Percentiles rank a stretch among this genome's conserved stretches.
Conservation (phyloP, 2,888 invertebrate species). For the Troides aeacus region DNA sequence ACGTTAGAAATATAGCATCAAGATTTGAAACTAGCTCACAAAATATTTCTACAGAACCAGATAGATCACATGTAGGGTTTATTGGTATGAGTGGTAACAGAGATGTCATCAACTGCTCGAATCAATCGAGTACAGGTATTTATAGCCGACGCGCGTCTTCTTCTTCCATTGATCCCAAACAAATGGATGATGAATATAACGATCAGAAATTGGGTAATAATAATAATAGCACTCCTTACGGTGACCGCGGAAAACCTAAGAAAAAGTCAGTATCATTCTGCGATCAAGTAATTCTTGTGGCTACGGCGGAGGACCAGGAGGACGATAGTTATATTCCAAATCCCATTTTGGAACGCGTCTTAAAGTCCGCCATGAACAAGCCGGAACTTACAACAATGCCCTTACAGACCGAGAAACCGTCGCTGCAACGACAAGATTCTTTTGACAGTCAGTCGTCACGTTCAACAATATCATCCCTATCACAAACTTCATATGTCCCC, state of each 20-base stretch:
- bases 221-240: slow-evolving; percentile 44
- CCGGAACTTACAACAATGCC: slow-evolving; percentile 81
- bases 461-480: slow-evolving; percentile 73
- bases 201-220: slow-evolving; percentile 62
- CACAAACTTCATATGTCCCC: slow-evolving; percentile 64
- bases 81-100: slow-evolving; percentile 68
- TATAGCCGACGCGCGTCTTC: slow-evolving; percentile 66
- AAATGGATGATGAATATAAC: slow-evolving; percentile 63
- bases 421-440: slow-evolving; percentile 72
- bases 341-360: slow-evolving; percentile 91
- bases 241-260: slow-evolving; percentile 83
- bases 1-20: slow-evolving; percentile 90
- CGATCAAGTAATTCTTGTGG: slow-evolving; percentile 95
- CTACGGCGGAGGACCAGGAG: slow-evolving; percentile 95
- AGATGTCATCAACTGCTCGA: slow-evolving; percentile 71
- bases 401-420: slow-evolving; percentile 71
- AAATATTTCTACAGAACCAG: slow-evolving; percentile 52
- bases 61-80: slow-evolving; percentile 67
- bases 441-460: slow-evolving; percentile 76
- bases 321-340: slow-evolving; percentile 95
- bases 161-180: slow-evolving; percentile 68
- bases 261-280: slow-evolving; percentile 98
- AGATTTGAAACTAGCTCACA: slow-evolving; percentile 83
- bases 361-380: slow-evolving; percentile 89
- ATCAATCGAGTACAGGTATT: slow-evolving; percentile 59